Base-by-base conservation (phyloP, 2,113 vertebrate species). In the Ellobius talpinus region DNA sequence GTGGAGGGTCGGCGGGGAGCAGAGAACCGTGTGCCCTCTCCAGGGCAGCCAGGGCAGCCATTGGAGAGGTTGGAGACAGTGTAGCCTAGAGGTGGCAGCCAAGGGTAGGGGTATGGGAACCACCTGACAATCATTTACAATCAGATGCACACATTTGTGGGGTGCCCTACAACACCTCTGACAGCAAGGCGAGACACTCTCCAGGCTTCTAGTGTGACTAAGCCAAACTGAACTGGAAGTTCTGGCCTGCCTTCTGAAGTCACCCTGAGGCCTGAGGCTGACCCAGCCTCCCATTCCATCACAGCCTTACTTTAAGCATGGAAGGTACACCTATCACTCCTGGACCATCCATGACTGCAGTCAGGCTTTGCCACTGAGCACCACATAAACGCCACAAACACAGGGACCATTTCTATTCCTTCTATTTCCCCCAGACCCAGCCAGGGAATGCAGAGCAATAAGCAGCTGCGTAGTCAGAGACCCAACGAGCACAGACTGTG, bases 11-110 rank as follows among this genome's bases (percentile, higher is more conserved):
- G 98, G 36, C 90, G 96, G 74, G 98, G 97, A 21, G 98, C 92
- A 0, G 98, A 81, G 96, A 90, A 99, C 0, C 99, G 98, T 6
- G 99, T 98, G 87, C 97, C 96, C 73, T 99, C 99, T 70, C 98
- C 99, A 86, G 99, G 98, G 98, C 99, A 99, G 97, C 99, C 99
- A 70, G 99, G 99, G 96, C 99, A 99, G 96, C 99, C 99, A 39
- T 99, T 99, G 95, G 99, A 99, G 98, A 99, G 99, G 86, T 99
- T 99, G 97, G 99, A 99, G 76, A 99, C 98, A 3, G 99, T 99
- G 97, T 99, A 99, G 17, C 98, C 99, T 97, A 99, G 98, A 98
- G 98, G 99, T 99, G 97, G 61, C 70, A 45, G 50, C 5, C 87
- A 50, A 78, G 55, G 77, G 84, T 4, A 92, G 26, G 23, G 47